Conservation (phyloP, 2,888 invertebrate genomes). For the Chymomyza amoena region DNA sequence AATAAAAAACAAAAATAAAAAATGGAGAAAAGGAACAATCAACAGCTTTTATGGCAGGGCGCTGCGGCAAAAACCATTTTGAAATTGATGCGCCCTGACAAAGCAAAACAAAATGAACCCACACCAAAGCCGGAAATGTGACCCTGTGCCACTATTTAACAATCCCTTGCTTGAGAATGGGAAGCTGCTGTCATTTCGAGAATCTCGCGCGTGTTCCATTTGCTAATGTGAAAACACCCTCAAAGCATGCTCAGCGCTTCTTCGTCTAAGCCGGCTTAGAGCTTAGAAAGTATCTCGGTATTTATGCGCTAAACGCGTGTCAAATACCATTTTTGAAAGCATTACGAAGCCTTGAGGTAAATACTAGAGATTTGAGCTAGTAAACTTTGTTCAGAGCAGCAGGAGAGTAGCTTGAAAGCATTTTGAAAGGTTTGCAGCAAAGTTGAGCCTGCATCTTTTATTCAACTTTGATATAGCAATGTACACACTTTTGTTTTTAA, state of each 20-base stretch:
- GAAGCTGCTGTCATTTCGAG: neutral
- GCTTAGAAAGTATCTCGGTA: constrained; percentile 27
- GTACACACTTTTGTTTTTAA: too few species aligned
- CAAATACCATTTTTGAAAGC: constrained; percentile 49
- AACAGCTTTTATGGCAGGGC: neutral
- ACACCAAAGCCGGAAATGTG: neutral
- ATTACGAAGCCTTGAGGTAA: neutral
- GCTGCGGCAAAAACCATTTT: neutral
- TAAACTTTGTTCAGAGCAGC: neutral
- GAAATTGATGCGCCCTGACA: neutral
- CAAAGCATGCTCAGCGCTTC: neutral
- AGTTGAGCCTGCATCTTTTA: neutral
- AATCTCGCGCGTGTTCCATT: neutral
- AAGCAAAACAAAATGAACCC: neutral
- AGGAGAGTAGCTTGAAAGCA: neutral
- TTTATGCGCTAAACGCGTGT: constrained; percentile 57
- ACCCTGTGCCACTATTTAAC: neutral
- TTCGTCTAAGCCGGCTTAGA: neutral
- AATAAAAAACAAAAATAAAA: neutral
- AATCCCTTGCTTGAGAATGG: neutral
- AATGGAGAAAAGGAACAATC: neutral
- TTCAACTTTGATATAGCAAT: too few species aligned
- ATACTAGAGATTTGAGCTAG: neutral
- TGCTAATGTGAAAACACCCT: neutral
- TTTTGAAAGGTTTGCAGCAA: neutral